Conservation (phyloP, 2,888 invertebrate species). For the Heliothis peltigera region DNA sequence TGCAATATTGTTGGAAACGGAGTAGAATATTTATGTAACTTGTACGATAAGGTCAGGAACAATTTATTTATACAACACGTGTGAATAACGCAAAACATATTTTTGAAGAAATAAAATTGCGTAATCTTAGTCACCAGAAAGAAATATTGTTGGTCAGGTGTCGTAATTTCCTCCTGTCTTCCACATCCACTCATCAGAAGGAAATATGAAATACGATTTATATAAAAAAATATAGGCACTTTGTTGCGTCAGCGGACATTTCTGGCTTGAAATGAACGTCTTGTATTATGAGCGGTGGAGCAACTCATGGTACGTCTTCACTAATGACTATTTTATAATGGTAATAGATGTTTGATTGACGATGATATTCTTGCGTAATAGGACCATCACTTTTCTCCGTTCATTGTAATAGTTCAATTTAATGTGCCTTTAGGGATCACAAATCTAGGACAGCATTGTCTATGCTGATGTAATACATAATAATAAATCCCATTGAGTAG, state of each 20-base stretch:
- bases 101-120: constrained; percentile 50
- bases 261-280: constrained; percentile 48
- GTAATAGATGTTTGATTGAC: constrained; percentile 55
- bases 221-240: constrained; percentile 45
- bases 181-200: constrained; percentile 18
- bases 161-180: constrained; percentile 49
- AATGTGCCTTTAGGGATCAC: constrained; percentile 41
- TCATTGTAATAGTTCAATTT: constrained; percentile 48
- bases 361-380: constrained; percentile 61
- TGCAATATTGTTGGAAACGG: constrained; percentile 57
- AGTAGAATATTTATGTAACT: constrained; percentile 68
- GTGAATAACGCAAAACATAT: constrained; percentile 57
- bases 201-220: constrained; percentile 44
- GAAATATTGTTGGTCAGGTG: constrained; percentile 42
- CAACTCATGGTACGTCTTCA: constrained; percentile 48
- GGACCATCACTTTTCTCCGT: constrained; percentile 36
- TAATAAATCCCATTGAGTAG: constrained; percentile 52
- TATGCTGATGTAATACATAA: constrained; percentile 32
- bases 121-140: constrained; percentile 53
- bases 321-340: constrained; percentile 60
- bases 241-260: constrained; percentile 49
- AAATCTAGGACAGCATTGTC: constrained; percentile 48
- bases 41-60: constrained; percentile 70
- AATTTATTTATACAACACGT: constrained; percentile 64
- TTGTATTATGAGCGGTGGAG: constrained; percentile 36